Base-by-base conservation (phyloP, 2,797 vertebrate genomes). In the Chaunax sp. region DNA sequence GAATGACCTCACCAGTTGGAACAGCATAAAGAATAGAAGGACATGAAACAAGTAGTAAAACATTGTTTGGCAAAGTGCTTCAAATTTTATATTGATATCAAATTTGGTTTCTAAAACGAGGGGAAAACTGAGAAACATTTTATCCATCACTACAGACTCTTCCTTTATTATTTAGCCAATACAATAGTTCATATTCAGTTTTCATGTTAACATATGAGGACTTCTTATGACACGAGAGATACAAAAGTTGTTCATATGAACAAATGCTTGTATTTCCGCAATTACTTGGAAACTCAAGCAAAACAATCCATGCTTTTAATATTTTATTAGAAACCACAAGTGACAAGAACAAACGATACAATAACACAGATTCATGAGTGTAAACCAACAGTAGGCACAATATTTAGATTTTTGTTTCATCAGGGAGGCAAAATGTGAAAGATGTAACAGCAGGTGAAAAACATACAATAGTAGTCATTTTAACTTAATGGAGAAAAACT, bases 271-370 rank as follows among this genome's bases (percentile, higher is more conserved):
- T 18, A 23, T 20, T 16, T 35, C 28, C 4, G 22, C 13, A 11
- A 25, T n/a, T 10, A 49, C 9, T 35, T 9, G 20, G 16, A 30
- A 51, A 28, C 40, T n/a, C 12, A 35, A 37, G 8, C 9, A 61
- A 60, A 52, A 28, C 4, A 47, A 37, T 22, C 5, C 43, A 22
- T n/a, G 23, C 28, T 59, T 66, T 35, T 1, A 28, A 62, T 56
- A 33, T 43, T 75, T 82, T 63, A 86, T 64, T 65, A 65, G 4
- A 72, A 70, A 40, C 50, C 41, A 58, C 33, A 59, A 72, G 16
- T 33, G 6, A 47, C 16, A 50, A 40, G 15, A 64, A 73, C 43
- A 35, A 46, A 60, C 7, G 8, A 18, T 15, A 46, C 7, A 28
- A 44, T 10, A 2, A 15, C 1, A 26, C 7, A 44, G 22, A 55